Evolutionary conservation across 2,113 vertebrate genomes (phyloP), one percentile per base, ranked within the genome.

Genomic region (Hoplias malabaricus): DNA sequence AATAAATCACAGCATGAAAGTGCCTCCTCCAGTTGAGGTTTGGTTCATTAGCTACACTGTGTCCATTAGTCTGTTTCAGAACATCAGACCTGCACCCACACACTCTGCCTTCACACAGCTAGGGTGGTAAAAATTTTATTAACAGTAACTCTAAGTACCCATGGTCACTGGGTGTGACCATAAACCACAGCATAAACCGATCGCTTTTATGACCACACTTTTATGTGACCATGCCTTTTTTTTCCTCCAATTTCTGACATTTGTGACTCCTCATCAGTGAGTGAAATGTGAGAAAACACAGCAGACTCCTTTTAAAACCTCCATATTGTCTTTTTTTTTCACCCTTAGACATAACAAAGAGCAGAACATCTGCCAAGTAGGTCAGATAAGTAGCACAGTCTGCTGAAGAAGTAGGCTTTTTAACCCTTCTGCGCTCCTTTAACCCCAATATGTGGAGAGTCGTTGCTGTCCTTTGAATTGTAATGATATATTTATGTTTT

Each of bases 141-240:
- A 83, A 77, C 77, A 83, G 63, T 80, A 83, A 80, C 69, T 76
- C 69, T 79, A 73, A 83, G 61, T 57, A 56, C 48, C 36, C 53
- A 54, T 59, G 16, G 56, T 46, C 34, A 61, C 69, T 80, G 34
- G 53, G 59, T 72, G 61, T 68, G 42, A 80, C 68, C 59, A 29
- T 75, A 67, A 82, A 62, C 57, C 72, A 73, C 25, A 38, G 61
- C 16, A 72, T 67, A 61, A 69, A 61, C 16, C 34, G 43, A 66
- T 48, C 27, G 3, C 4, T 56, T 79, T 72, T 50, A 61, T 71
- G 70, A 19, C 36, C 29, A 31, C 21, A 8, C 57, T 40, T 75
- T 75, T 63, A 69, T 46, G 46, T 38, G 54, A 73, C 61, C 59
- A 29, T 70, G 29, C 69, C 1, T 5, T 75, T 43, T 75, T 57